These are phyloP conservation scores for Blennius ocellaris DNA, from an alignment of 2,113 vertebrate genomes.

Conservation along the genomic window DNA sequence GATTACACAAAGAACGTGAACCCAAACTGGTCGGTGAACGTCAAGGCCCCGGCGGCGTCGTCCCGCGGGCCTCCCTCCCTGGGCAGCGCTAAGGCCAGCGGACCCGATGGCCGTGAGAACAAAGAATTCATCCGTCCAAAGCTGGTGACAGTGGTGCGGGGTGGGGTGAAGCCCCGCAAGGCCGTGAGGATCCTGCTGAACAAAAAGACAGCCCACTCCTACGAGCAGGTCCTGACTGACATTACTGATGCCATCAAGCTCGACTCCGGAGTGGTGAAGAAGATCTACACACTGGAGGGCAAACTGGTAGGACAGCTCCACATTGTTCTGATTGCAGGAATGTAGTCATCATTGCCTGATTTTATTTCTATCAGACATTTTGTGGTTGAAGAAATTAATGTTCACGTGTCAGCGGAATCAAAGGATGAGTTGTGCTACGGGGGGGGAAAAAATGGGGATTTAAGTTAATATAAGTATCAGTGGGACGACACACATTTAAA, in stretches of 20 bases:
- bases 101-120: slow-evolving; percentile 85
- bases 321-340: background rate
- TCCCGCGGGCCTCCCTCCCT: slow-evolving; percentile 88
- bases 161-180: slow-evolving; percentile 95
- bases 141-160: slow-evolving; percentile 96
- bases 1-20: slow-evolving; percentile 98
- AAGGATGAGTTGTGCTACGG: background rate
- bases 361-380: too few relatives aligned
- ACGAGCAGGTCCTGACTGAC: slow-evolving; percentile 96
- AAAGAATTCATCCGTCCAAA: slow-evolving; percentile 98
- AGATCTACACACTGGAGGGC: slow-evolving; percentile 95
- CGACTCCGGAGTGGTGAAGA: slow-evolving; percentile 96
- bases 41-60: slow-evolving; percentile 86
- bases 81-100: slow-evolving; percentile 86
- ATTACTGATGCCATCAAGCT: slow-evolving; percentile 98
- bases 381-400: too few relatives aligned
- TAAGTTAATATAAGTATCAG: slow-evolving; percentile 9
- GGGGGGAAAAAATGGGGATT: background rate
- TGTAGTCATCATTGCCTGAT: too few relatives aligned
- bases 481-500: slow-evolving; percentile 23
- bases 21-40: slow-evolving; percentile 98
- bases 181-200: slow-evolving; percentile 96
- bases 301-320: slow-evolving; percentile 89
- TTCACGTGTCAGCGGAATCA: background rate
- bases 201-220: slow-evolving; percentile 98